These are phyloP conservation scores for Eupsittula cactorum DNA, from an alignment of 2,113 vertebrate genomes.

Conservation along the genomic window DNA sequence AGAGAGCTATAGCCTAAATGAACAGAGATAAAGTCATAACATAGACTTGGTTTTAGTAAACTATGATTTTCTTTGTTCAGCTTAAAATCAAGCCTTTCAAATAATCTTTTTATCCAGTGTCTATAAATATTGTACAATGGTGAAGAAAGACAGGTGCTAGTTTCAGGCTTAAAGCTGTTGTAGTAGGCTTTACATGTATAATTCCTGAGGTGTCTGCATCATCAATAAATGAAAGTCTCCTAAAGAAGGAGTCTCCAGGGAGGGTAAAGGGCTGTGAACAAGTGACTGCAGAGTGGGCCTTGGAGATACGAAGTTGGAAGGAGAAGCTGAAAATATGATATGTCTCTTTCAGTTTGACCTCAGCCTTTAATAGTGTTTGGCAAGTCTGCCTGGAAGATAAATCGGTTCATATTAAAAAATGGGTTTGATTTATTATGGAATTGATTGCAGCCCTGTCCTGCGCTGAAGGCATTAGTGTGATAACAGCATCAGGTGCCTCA, in stretches of 20 bases:
- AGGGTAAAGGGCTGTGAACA: slow-evolving; percentile 26
- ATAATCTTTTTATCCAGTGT: neutral
- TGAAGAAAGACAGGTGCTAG: slow-evolving; percentile 18
- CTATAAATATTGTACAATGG: neutral
- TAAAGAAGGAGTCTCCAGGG: neutral
- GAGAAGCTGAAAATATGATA: slow-evolving; percentile 30
- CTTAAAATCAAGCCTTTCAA: neutral
- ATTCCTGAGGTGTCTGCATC: slow-evolving; percentile 31
- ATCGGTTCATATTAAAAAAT: slow-evolving; percentile 52
- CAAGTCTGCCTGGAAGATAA: slow-evolving; percentile 57
- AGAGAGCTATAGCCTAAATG: neutral
- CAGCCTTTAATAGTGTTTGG: slow-evolving; percentile 57
- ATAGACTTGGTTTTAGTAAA: neutral
- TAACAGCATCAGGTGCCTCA: slow-evolving; percentile 17
- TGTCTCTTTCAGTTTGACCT: slow-evolving; percentile 65
- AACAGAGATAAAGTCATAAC: neutral
- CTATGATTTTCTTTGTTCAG: slow-evolving; percentile 14
- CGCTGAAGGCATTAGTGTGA: slow-evolving; percentile 23
- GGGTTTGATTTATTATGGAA: slow-evolving; percentile 63
- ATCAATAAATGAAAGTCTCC: slow-evolving; percentile 28
- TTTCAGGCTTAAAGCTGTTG: slow-evolving; percentile 6
- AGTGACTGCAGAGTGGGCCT: neutral
- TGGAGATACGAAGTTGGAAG: slow-evolving; percentile 10
- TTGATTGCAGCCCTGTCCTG: slow-evolving; percentile 38
- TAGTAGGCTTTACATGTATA: neutral